These are phyloP conservation scores for Drosophila triauraria DNA, from an alignment of 1,140 invertebrate species.

Conservation along the genomic window DNA sequence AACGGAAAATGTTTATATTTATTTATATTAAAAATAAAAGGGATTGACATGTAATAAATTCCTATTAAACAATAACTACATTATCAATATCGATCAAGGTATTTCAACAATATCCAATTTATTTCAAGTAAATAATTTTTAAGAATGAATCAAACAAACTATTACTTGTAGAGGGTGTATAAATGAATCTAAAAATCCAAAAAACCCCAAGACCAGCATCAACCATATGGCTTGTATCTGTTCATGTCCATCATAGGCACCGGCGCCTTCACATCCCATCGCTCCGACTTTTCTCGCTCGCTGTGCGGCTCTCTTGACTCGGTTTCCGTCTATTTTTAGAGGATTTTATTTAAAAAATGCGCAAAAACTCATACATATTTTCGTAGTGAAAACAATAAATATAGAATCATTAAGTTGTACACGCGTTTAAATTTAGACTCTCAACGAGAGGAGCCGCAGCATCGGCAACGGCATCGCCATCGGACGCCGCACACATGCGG, in stretches of 20 bases:
- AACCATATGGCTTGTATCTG: too few relatives aligned
- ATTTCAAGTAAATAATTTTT: background rate
- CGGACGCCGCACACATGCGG: conserved; percentile 8
- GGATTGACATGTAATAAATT: too few relatives aligned
- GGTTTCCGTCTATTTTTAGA: conserved; percentile 51
- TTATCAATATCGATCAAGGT: background rate
- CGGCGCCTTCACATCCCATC: background rate
- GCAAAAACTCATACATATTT: conserved; percentile 84
- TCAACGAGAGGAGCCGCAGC: conserved; percentile 42
- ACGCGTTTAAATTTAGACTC: conserved; percentile 82
- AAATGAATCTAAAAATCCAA: too few relatives aligned
- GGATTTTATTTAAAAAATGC: conserved; percentile 73
- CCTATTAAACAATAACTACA: too few relatives aligned
- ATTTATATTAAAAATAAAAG: too few relatives aligned
- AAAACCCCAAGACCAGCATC: too few relatives aligned
- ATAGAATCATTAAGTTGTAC: conserved; percentile 85
- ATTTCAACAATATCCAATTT: background rate
- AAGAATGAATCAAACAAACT: too few relatives aligned
- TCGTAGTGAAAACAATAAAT: conserved; percentile 85
- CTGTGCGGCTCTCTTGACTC: conserved; percentile 44
- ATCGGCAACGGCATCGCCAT: conserved; percentile 15
- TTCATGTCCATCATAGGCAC: conserved; percentile 27
- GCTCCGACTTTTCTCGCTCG: conserved; percentile 30
- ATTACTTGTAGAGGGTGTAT: too few relatives aligned
- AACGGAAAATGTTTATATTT: too few relatives aligned